Conservation (phyloP, 2,888 invertebrate species). For the Sphinx pinastri region DNA sequence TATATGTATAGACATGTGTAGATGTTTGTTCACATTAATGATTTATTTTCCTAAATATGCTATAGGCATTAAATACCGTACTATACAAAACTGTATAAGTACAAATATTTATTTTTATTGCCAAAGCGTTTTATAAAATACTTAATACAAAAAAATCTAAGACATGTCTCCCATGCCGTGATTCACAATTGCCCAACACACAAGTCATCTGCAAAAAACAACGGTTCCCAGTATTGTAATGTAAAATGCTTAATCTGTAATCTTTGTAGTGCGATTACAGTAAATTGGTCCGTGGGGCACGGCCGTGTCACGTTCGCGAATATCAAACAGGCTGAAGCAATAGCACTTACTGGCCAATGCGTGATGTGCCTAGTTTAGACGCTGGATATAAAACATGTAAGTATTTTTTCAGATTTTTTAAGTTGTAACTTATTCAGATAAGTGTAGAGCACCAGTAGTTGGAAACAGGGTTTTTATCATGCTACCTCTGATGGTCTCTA, state of each 20-base stretch:
- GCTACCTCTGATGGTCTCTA: no score
- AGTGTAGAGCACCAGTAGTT: no score
- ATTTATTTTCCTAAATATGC: no score
- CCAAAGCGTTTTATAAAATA: no score
- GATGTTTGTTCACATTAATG: no score
- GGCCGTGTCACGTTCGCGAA: conserved; percentile 76
- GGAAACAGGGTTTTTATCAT: no score
- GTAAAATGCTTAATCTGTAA: conserved; percentile 78
- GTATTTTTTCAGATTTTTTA: conserved; percentile 30
- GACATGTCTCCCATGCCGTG: background rate
- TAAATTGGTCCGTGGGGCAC: conserved; percentile 72
- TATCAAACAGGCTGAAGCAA: conserved; percentile 76
- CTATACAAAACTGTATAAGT: no score
- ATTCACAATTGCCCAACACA: conserved; percentile 33
- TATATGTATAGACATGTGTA: no score
- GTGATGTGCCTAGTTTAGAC: conserved; percentile 60
- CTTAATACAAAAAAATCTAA: no score
- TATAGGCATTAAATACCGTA: no score
- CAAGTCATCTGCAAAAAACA: conserved; percentile 43
- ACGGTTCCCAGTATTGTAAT: conserved; percentile 78
- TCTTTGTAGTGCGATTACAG: conserved; percentile 72
- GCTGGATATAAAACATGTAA: conserved; percentile 35
- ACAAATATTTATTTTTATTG: no score
- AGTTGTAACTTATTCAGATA: background rate
- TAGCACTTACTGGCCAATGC: conserved; percentile 70